These are phyloP conservation scores for Arge pagana DNA, from an alignment of 2,888 invertebrate genomes.

Conservation along the genomic window DNA sequence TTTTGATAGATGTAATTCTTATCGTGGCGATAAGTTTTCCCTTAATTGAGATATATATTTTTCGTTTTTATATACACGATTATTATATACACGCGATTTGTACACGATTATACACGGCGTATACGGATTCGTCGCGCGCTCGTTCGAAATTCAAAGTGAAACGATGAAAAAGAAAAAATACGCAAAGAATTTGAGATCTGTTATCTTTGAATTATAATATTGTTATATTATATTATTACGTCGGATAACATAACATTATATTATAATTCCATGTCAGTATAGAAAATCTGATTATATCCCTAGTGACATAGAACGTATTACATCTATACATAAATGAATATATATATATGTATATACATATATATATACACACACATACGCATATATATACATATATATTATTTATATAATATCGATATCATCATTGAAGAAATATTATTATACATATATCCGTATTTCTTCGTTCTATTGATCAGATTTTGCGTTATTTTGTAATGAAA, in stretches of 20 bases:
- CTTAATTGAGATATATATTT: no score
- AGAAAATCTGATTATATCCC: constrained; percentile 15
- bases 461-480: constrained; percentile 45
- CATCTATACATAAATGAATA: constrained; percentile 25
- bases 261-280: constrained; percentile 23
- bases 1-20: no score
- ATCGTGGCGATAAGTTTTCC: no score
- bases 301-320: constrained; percentile 18
- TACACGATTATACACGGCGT: no score
- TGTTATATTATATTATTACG: constrained; percentile 26
- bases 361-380: no score
- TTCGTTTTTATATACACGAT: no score
- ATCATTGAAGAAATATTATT: constrained; percentile 29
- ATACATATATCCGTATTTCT: constrained; percentile 33
- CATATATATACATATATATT: constrained; percentile 23
- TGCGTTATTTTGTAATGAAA: constrained; percentile 43
- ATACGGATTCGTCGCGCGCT: no score
- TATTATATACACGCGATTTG: no score
- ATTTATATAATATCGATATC: constrained; percentile 28
- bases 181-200: no score
- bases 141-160: no score
- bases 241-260: background rate
- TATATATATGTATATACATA: no score
- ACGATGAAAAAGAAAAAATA: no score
- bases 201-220: constrained; percentile 29